Evolutionary conservation across 1,140 invertebrate genomes (phyloP).

Genomic region (Camponotus floridanus): DNA sequence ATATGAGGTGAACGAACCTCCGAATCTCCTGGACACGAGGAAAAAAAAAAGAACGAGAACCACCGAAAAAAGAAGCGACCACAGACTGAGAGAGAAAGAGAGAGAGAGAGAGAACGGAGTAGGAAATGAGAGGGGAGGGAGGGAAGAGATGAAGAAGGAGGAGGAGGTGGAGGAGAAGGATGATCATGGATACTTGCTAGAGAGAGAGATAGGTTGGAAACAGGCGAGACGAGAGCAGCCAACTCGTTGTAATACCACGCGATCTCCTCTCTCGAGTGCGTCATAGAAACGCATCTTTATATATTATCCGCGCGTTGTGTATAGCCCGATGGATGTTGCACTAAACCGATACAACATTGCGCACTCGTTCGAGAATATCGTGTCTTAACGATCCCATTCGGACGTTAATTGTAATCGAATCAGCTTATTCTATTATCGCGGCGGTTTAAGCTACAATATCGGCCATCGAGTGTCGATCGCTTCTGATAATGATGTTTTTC

Average conservation of each 20-base stretch:
- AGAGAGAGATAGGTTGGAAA: constrained; percentile 38
- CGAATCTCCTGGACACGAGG: constrained; percentile 73
- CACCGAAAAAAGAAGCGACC: constrained; percentile 54
- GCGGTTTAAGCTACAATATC: constrained; percentile 50
- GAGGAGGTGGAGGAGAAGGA: constrained; percentile 20
- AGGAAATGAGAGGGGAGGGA: constrained; percentile 19
- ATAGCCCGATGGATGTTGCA: constrained; percentile 5
- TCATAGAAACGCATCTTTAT: constrained; percentile 59
- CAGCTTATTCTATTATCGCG: constrained; percentile 53
- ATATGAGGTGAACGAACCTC: constrained; percentile 82
- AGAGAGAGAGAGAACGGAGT: background rate
- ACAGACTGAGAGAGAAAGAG: constrained; percentile 30
- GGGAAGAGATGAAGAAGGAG: background rate
- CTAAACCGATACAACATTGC: constrained; percentile 19
- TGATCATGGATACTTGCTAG: constrained; percentile 37
- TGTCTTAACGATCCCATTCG: constrained; percentile 11
- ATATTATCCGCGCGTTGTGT: constrained; percentile 12
- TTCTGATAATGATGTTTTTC: constrained; percentile 12
- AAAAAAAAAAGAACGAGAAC: constrained; percentile 70
- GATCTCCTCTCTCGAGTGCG: constrained; percentile 42
- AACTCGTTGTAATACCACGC: constrained; percentile 47
- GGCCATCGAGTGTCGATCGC: constrained; percentile 3
- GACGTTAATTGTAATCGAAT: constrained; percentile 62
- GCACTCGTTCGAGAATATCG: constrained; percentile 43
- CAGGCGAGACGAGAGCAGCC: background rate